Percentiles rank a stretch among this genome's conserved stretches.
phyloP scores from a whole-genome alignment of 2,113 vertebrate genomes.

The Megaceryle maxima region DNA sequence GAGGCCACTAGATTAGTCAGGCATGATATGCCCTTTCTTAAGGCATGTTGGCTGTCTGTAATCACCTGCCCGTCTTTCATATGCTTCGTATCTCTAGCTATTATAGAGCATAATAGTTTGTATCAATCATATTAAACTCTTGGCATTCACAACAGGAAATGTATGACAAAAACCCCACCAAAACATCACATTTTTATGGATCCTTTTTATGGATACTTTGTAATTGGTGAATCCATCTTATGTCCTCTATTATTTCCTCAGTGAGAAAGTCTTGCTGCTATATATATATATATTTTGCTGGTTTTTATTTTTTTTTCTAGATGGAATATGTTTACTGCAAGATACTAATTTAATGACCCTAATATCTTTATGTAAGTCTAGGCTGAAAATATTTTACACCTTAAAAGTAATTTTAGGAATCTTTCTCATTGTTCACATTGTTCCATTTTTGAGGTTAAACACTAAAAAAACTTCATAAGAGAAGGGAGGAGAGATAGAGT shows the following conservation, averaged over 20 bases:
- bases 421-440: not conserved
- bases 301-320: not conserved
- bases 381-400: not conserved
- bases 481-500: too few relatives aligned
- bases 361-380: not conserved
- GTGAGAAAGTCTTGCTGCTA: not conserved
- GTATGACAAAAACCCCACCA: not conserved
- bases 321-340: not conserved
- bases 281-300: not conserved
- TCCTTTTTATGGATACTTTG: not conserved
- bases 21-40: not conserved
- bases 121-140: not conserved
- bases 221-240: not conserved
- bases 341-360: not conserved
- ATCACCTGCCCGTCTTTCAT: not conserved
- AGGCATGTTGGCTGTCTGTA: not conserved
- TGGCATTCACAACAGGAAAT: not conserved
- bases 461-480: not conserved
- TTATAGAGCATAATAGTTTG: not conserved
- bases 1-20: too few relatives aligned
- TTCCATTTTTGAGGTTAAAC: not conserved
- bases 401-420: not conserved
- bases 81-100: not conserved
- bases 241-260: not conserved
- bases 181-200: not conserved